These are phyloP conservation scores for Hypomesus transpacificus DNA, from an alignment of 2,113 vertebrate genomes.

Conservation along the genomic window DNA sequence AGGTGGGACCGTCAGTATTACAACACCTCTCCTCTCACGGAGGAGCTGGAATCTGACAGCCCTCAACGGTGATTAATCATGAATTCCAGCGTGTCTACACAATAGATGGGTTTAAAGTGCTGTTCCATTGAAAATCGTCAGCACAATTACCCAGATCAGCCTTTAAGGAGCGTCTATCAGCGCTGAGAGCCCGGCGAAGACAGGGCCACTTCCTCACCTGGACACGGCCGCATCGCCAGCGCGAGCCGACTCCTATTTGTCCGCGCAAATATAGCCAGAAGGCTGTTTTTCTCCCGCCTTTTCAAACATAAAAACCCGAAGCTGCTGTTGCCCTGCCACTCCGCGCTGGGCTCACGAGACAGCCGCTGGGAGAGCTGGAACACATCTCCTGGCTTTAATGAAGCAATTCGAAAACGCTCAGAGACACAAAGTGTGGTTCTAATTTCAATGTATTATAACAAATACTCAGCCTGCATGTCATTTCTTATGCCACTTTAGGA, in stretches of 20 bases:
- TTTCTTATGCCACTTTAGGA: conserved; percentile 59
- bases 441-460: conserved; percentile 58
- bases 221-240: conserved; percentile 9
- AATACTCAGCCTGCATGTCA: conserved; percentile 65
- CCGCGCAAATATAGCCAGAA: conserved; percentile 50
- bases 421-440: conserved; percentile 57
- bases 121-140: conserved; percentile 58
- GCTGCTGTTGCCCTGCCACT: conserved; percentile 8
- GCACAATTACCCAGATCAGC: conserved; percentile 55
- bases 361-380: conserved; percentile 38
- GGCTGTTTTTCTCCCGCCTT: conserved; percentile 44
- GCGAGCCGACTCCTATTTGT: conserved; percentile 35
- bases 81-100: conserved; percentile 66
- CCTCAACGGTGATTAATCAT: conserved; percentile 65
- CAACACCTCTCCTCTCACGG: conserved; percentile 1
- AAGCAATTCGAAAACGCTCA: conserved; percentile 67
- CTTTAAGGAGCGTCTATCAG: conserved; percentile 60
- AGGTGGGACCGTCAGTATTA: neutral
- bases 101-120: conserved; percentile 59
- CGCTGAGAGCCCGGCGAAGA: conserved; percentile 29
- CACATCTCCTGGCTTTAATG: conserved; percentile 68
- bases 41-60: conserved; percentile 60
- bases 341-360: no score
- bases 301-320: conserved; percentile 42
- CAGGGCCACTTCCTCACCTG: conserved; percentile 39